Evolutionary conservation across 2,113 vertebrate species (phyloP).

Genomic region (Gallinago jamesoni): DNA sequence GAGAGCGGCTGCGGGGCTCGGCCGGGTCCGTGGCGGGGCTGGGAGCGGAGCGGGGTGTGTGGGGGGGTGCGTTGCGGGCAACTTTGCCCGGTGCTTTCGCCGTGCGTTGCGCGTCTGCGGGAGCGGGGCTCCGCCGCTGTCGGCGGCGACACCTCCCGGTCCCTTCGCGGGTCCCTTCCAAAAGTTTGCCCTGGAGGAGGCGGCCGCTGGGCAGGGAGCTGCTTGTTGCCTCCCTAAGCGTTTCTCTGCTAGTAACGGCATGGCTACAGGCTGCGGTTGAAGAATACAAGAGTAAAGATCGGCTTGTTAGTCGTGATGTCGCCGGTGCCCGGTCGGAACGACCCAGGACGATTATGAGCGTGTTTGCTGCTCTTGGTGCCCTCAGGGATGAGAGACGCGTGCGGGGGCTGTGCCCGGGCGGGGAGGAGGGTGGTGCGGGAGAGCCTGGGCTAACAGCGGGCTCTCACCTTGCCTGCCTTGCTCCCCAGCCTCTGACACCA

Average conservation of each 20-base stretch:
- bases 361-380: not conserved
- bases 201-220: not conserved
- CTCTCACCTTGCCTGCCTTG: not conserved
- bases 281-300: not conserved
- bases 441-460: not conserved
- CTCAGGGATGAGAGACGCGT: rapidly evolving
- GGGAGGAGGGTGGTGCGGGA: not conserved
- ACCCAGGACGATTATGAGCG: rapidly evolving
- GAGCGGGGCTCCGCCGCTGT: not conserved
- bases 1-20: not conserved
- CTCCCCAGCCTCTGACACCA: not conserved
- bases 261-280: not conserved
- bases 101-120: not conserved
- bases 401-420: not conserved
- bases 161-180: not conserved
- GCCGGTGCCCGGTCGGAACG: not conserved
- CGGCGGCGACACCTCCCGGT: not conserved
- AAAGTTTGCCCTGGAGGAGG: not conserved
- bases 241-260: rapidly evolving
- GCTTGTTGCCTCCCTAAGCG: rapidly evolving
- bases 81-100: not conserved
- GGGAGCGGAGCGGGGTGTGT: not conserved
- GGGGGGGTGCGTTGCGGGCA: too few species aligned
- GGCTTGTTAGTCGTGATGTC: not conserved
- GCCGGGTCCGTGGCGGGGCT: not conserved